A percentile compares a stretch with the other conserved stretches of the same genome.
phyloP scores from a whole-genome alignment of 1,140 invertebrate species.

The Bombus waltoni region DNA sequence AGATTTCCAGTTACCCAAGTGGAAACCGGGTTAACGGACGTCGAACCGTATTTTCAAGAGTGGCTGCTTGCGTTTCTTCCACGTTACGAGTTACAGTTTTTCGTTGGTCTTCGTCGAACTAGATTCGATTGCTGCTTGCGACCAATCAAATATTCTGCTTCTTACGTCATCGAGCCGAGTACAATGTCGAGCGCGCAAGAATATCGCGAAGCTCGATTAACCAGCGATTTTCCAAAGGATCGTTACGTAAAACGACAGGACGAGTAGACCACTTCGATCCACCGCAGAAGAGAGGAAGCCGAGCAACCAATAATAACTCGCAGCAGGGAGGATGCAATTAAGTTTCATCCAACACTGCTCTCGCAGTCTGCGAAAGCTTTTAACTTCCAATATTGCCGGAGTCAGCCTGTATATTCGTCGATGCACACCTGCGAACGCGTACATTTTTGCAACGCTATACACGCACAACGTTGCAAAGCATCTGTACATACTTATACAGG shows the following conservation, averaged over 20 bases:
- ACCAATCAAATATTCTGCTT: neutral
- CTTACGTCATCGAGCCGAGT: too few relatives aligned
- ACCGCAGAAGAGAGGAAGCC: neutral
- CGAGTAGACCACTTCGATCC: neutral
- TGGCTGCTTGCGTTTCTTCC: neutral
- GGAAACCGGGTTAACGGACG: conserved; percentile 1
- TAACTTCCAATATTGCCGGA: neutral
- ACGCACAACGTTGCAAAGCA: neutral
- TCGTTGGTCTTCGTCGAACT: neutral
- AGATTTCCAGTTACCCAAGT: neutral
- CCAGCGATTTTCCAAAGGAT: neutral
- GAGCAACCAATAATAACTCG: neutral
- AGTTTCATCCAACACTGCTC: neutral
- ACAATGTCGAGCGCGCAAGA: too few relatives aligned
- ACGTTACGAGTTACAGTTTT: too few relatives aligned
- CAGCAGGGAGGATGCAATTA: neutral
- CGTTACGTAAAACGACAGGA: neutral
- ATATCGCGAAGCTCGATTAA: neutral
- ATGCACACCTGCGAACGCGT: neutral
- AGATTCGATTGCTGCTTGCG: too few relatives aligned
- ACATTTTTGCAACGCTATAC: neutral
- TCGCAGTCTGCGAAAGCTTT: conserved; percentile 13
- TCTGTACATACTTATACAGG: neutral
- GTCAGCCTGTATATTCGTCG: neutral
- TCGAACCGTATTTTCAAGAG: neutral